Evolutionary conservation across 1,140 invertebrate genomes (phyloP), one percentile per base, ranked within the genome.

Genomic region (Papilio glaucus): DNA sequence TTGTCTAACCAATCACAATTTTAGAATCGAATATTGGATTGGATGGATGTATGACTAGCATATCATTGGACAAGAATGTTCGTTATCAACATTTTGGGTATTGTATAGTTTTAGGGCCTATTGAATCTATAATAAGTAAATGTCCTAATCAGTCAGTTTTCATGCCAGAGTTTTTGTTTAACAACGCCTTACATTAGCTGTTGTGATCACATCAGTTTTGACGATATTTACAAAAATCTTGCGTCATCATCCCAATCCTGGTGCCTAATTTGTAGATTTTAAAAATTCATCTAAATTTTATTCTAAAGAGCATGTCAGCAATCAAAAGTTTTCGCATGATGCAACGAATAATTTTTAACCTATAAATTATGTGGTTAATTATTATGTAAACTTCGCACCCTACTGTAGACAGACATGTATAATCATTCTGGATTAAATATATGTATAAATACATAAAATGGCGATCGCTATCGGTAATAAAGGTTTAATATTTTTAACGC

Each of bases 91-190:
- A 57, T n/a, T 42, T 12, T 5, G 13, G 13, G 13, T 39, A 39
- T 39, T 39, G 8, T 10, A n/a, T 18, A 49, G 5, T 49, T 4
- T 21, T 49, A 10, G 18, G n/a, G n/a, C n/a, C n/a, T n/a, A 13
- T 10, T 8, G 7, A 0, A 15, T 41, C 10, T 9, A 26, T 53
- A 57, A 12, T 26, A 12, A 24, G 21, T 24, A 13, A 15, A 49
- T 18, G 21, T 26, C 18, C 12, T 57, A 24, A 57, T 57, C 18
- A 57, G 49, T 12, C 10, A 12, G 49, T 57, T 57, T 12, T 57
- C 49, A 57, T 57, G 2, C 18, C 49, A 57, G 49, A 8, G 13
- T 57, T 57, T 57, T 57, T 57, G 49, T 45, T 15, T 45, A 2
- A 57, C 49, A 57, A n/a, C n/a, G n/a, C 24, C 45, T 24, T 26